phyloP scores from a whole-genome alignment of 2,888 invertebrate genomes.

The Thyatira batis region DNA sequence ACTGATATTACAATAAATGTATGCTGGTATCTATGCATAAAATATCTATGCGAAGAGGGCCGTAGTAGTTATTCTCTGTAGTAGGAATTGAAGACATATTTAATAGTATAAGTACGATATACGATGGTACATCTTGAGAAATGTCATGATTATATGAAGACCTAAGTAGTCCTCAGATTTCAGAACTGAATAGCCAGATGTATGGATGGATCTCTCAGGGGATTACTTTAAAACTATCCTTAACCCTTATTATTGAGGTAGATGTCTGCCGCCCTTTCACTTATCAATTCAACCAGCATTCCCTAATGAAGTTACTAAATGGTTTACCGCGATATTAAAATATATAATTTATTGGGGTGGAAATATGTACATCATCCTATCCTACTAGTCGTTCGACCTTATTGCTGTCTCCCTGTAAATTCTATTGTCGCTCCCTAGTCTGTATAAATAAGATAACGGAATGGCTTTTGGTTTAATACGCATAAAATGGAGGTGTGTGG shows the following conservation, averaged over 20 bases:
- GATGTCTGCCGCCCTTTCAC: too few relatives aligned
- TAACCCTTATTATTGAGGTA: too few relatives aligned
- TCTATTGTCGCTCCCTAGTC: conserved; percentile 30
- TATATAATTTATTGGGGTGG: background rate
- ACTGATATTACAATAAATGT: background rate
- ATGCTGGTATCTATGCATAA: background rate
- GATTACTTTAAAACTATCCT: too few relatives aligned
- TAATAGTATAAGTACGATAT: too few relatives aligned
- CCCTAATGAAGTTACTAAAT: background rate
- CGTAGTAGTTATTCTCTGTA: background rate
- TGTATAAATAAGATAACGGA: conserved; percentile 45
- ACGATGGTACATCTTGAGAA: too few relatives aligned
- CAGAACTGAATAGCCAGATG: too few relatives aligned
- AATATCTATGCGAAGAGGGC: background rate
- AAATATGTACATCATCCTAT: background rate
- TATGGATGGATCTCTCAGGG: too few relatives aligned
- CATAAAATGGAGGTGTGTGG: conserved; percentile 6
- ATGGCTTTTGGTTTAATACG: conserved; percentile 18
- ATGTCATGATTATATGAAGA: too few relatives aligned
- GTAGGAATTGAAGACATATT: background rate
- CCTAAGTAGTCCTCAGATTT: too few relatives aligned
- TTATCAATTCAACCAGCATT: too few relatives aligned
- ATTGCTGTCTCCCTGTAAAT: conserved; percentile 23
- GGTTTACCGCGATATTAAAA: background rate
- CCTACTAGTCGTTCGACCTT: conserved; percentile 12